Conservation (phyloP, 2,797 vertebrate genomes). For the Sandelia bainsii region DNA sequence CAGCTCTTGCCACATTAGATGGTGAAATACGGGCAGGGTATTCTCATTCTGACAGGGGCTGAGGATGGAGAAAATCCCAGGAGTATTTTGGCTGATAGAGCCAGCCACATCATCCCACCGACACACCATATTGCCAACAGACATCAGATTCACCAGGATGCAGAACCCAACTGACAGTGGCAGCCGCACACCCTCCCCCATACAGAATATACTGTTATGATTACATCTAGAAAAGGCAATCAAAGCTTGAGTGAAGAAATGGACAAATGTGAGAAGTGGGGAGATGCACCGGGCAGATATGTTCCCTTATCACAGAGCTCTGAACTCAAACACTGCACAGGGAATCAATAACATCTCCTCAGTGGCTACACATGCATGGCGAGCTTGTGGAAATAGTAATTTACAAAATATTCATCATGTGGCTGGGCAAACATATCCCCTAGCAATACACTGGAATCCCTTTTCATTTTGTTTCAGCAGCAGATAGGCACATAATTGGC, state of each 20-base stretch:
- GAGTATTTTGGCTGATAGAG: constrained; percentile 70
- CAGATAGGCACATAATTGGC: constrained; percentile 35
- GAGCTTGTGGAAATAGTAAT: constrained; percentile 32
- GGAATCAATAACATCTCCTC: constrained; percentile 58
- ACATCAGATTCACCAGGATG: constrained; percentile 68
- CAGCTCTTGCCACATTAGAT: constrained; percentile 65
- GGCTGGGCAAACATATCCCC: constrained; percentile 34
- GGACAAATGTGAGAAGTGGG: constrained; percentile 51
- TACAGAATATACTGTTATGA: constrained; percentile 54
- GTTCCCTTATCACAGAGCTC: constrained; percentile 57
- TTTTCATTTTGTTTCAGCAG: constrained; percentile 43
- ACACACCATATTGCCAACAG: constrained; percentile 72
- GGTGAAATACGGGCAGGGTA: constrained; percentile 60
- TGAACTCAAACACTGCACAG: constrained; percentile 51
- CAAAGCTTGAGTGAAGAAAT: constrained; percentile 56
- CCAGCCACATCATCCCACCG: constrained; percentile 54
- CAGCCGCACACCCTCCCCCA: constrained; percentile 49
- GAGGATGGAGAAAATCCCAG: constrained; percentile 65
- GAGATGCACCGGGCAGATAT: constrained; percentile 69
- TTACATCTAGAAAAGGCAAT: constrained; percentile 76
- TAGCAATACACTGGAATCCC: constrained; percentile 42
- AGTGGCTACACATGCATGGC: constrained; percentile 20
- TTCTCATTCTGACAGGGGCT: constrained; percentile 66
- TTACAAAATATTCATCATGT: constrained; percentile 54
- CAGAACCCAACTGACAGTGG: constrained; percentile 65